Base-by-base conservation (phyloP, 1,140 invertebrate genomes). In the Lasioglossum albipes region DNA sequence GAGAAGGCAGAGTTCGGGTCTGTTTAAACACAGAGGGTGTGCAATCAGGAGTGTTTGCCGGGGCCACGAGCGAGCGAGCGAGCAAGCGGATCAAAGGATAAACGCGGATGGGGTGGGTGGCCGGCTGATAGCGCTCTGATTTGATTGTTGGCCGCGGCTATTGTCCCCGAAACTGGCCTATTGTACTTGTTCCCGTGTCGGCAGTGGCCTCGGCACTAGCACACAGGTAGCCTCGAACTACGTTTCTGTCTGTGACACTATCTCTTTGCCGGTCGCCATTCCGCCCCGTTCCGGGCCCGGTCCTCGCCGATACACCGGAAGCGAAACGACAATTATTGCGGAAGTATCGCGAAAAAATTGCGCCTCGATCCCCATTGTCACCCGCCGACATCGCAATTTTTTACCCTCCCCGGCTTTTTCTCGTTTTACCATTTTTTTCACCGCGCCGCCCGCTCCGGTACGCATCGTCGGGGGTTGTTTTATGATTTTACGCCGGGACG, bases 31-130 rank as follows among this genome's bases (percentile, higher is more conserved):
- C 85, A 89, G 89, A 91, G 91, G 90, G 91, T 90, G 89, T 91
- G 92, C 91, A 93, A 93, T 93, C 92, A 93, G 92, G 89, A 92
- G 91, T 93, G 91, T 93, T 93, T 93, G 92, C 90, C 86, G 90
- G 89, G 84, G 78, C 45, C 82, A 88, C 88, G 88, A 88, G 82
- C 68, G 76, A 84, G 86, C 65, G 87, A 84, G 85, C 83, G 84
- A 83, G 85, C 75, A 77, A 84, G 83, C 85, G 84, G 92, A 93
- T 93, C 92, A 93, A 93, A 93, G 92, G 92, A 91, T 91, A 91
- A 87, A 82, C 85, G 85, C 78, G 77, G 66, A 89, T 90, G 87
- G 91, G 88, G 85, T 90, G 89, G 85, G 82, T 59, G 74, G 86
- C 86, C 69, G 70, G 84, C 90, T 92, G 92, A 93, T 93, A 93